Conservation (phyloP, 2,888 invertebrate species). For the Apotomis turbidana region DNA sequence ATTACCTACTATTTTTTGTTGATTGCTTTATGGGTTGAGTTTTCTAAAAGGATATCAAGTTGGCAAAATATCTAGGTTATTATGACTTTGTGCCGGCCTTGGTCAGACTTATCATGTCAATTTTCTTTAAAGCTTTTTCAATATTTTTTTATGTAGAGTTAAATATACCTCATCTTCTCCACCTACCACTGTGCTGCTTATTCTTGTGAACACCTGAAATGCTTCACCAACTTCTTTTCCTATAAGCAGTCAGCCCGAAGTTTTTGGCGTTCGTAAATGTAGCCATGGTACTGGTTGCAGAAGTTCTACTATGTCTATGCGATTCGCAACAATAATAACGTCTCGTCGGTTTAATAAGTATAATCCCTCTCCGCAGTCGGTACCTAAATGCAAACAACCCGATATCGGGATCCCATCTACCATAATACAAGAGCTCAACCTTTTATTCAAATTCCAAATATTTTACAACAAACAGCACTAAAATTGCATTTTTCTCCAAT, state of each 20-base stretch:
- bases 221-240: too few relatives aligned
- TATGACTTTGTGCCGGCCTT: too few relatives aligned
- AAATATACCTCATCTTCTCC: too few relatives aligned
- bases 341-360: conserved; percentile 47
- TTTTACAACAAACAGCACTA: conserved; percentile 21
- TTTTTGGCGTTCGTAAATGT: not conserved
- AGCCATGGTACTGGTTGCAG: not conserved
- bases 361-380: conserved; percentile 44
- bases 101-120: too few relatives aligned
- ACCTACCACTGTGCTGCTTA: too few relatives aligned
- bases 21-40: too few relatives aligned
- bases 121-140: too few relatives aligned
- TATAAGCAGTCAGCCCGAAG: not conserved
- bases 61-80: too few relatives aligned
- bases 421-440: conserved; percentile 15
- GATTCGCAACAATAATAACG: conserved; percentile 44
- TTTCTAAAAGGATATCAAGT: too few relatives aligned
- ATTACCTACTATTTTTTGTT: too few relatives aligned
- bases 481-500: conserved; percentile 25
- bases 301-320: conserved; percentile 12
- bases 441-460: conserved; percentile 37
- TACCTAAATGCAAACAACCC: conserved; percentile 41
- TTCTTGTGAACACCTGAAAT: too few relatives aligned
- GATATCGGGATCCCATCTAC: conserved; percentile 30
- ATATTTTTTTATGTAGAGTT: too few relatives aligned